Percentiles rank a stretch among this genome's conserved stretches.
phyloP scores from a whole-genome alignment of 1,140 invertebrate species.

The Pseudomyrmex gracilis region DNA sequence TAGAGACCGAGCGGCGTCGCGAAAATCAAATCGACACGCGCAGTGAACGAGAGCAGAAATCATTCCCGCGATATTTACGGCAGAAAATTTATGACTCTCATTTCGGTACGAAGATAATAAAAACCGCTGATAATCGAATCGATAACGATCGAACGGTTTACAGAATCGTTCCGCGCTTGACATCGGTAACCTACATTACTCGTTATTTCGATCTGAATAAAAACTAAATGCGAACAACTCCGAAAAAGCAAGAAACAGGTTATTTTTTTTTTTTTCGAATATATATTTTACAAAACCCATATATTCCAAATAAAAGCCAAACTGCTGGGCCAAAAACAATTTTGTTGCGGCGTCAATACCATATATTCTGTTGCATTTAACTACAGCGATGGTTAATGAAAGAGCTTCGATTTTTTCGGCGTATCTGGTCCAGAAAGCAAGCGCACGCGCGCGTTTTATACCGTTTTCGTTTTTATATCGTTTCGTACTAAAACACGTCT shows the following conservation, averaged over 20 bases:
- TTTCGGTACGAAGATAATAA: constrained; percentile 49
- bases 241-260: not conserved
- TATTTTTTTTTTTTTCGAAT: not conserved
- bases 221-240: constrained; percentile 15
- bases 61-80: constrained; percentile 44
- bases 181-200: constrained; percentile 18
- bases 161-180: not conserved
- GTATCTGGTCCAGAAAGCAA: constrained; percentile 9
- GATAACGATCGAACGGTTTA: constrained; percentile 22
- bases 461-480: no score
- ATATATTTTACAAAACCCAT: not conserved
- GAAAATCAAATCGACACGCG: constrained; percentile 22
- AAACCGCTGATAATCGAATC: constrained; percentile 22
- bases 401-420: constrained; percentile 17
- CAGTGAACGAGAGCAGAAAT: constrained; percentile 35
- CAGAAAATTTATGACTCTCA: constrained; percentile 37
- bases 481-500: constrained; percentile 37
- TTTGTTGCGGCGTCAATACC: constrained; percentile 30
- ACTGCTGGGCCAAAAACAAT: not conserved
- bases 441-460: no score
- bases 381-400: constrained; percentile 45
- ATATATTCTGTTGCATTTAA: constrained; percentile 18
- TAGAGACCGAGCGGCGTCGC: constrained; percentile 43
- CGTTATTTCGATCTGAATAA: constrained; percentile 5
- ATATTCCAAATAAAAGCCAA: constrained; percentile 15